These are phyloP conservation scores for Perca schrenkii DNA, from an alignment of 2,113 vertebrate species.

Conservation along the genomic window DNA sequence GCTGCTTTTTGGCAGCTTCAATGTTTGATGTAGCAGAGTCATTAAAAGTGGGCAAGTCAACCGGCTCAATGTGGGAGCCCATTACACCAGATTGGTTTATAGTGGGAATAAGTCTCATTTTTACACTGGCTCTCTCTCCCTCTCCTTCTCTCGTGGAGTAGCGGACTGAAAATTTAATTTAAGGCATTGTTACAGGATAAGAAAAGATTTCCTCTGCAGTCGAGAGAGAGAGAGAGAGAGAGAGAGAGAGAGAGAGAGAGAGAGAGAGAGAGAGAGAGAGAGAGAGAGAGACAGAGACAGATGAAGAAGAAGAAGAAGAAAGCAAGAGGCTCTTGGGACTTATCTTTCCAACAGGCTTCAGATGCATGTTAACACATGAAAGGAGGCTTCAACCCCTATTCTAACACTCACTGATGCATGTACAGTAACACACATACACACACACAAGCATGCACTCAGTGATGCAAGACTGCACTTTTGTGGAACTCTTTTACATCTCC, in stretches of 20 bases:
- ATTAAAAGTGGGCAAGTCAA: constrained; percentile 64
- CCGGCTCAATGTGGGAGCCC: constrained; percentile 30
- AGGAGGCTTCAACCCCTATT: not conserved
- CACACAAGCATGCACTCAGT: not conserved
- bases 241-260: not conserved
- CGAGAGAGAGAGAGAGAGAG: not conserved
- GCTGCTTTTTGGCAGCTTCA: constrained; percentile 46
- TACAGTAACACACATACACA: not conserved
- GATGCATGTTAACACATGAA: constrained; percentile 50
- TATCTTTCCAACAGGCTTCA: constrained; percentile 31
- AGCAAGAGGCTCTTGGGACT: constrained; percentile 4
- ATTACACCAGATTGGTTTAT: constrained; percentile 51
- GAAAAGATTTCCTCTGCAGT: constrained; percentile 8
- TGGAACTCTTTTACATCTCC: not conserved
- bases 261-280: not conserved
- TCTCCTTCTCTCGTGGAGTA: not conserved
- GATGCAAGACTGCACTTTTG: constrained; percentile 10
- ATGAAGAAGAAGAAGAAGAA: not conserved
- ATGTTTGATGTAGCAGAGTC: constrained; percentile 67
- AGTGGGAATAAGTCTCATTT: constrained; percentile 33
- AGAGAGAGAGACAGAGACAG: no score
- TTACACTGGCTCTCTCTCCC: not conserved
- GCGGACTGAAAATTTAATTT: constrained; percentile 5
- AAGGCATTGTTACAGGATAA: constrained; percentile 19
- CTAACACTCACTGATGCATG: constrained; percentile 21